Evolutionary conservation across 2,797 vertebrate species (phyloP), one percentile per base, ranked within the genome.

Genomic region (Syngnathus rostellatus): DNA sequence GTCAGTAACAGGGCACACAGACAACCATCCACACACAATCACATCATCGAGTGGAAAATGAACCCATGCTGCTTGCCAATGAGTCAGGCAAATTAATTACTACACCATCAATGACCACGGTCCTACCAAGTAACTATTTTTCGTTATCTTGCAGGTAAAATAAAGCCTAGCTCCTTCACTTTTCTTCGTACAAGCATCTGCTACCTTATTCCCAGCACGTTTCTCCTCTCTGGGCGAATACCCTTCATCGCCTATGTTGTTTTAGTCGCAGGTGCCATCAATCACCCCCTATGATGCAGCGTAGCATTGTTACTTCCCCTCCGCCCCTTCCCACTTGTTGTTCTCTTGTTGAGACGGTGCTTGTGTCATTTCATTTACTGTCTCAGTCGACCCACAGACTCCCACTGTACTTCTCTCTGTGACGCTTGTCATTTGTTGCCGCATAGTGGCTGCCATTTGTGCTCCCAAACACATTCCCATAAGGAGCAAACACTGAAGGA

Each of bases 41-140:
- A 46, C 12, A 5, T 4, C 16, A 17, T 48, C 14, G 14, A 48
- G 14, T 48, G 45, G 45, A 5, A 48, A 17, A 5, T 48, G 45
- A 48, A 48, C 12, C 11, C 31, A 31, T 31, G 31, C 31, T 31
- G 31, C 31, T 31, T 31, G 31, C 31, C 31, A 31, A 31, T 31
- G 4, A 31, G 31, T 31, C 45, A 48, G 16, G 46, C 16, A 17
- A 19, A 14, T 2, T 16, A 12, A 16, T 3, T 45, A 46, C 45
- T 5, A 48, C 16, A 48, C 14, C 16, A 48, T 17, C 16, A 48
- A 6, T 17, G 16, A 48, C 46, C 46, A 48, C 2, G 78, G 81
- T 73, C 69, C 71, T 79, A 85, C 86, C 74, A 81, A 85, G 81
- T 87, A 87, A 89, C 83, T 82, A 85, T 89, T 89, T 89, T 88